Evolutionary conservation across 2,888 invertebrate species (phyloP).

Genomic region (Amphiduros pacificus): DNA sequence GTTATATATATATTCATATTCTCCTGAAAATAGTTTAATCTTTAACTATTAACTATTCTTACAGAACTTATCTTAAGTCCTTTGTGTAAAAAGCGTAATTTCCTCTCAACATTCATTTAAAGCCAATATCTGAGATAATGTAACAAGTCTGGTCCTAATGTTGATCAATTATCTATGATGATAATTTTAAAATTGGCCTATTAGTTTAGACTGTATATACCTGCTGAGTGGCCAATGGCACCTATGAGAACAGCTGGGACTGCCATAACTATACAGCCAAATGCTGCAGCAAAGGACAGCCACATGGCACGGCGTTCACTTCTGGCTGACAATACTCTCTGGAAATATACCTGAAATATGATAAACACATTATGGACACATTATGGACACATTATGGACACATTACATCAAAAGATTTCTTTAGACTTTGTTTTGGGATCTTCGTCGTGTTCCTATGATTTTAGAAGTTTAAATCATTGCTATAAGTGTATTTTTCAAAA

Average conservation of each 20-base stretch:
- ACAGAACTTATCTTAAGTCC: too few species aligned
- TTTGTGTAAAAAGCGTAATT: too few species aligned
- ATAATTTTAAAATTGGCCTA: background rate
- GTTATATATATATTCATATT: too few species aligned
- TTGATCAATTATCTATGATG: background rate
- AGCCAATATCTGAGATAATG: too few species aligned
- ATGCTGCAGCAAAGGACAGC: slow-evolving; percentile 91
- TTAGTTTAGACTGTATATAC: slow-evolving; percentile 63
- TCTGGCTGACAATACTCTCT: slow-evolving; percentile 93
- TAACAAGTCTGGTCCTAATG: background rate
- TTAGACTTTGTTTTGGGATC: background rate
- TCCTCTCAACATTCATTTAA: too few species aligned
- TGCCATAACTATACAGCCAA: slow-evolving; percentile 94
- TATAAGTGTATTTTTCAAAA: too few species aligned
- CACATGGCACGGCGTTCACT: slow-evolving; percentile 89
- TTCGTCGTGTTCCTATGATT: background rate
- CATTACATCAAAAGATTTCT: background rate
- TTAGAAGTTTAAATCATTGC: too few species aligned
- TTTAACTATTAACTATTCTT: too few species aligned
- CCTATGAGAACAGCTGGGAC: slow-evolving; percentile 96
- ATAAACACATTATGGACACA: too few species aligned
- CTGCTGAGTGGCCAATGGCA: slow-evolving; percentile 91
- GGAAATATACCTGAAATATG: slow-evolving; percentile 95
- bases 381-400: background rate
- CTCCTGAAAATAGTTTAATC: too few species aligned